These are phyloP conservation scores for Syngnathus typhle DNA, from an alignment of 2,113 vertebrate species.

Conservation along the genomic window DNA sequence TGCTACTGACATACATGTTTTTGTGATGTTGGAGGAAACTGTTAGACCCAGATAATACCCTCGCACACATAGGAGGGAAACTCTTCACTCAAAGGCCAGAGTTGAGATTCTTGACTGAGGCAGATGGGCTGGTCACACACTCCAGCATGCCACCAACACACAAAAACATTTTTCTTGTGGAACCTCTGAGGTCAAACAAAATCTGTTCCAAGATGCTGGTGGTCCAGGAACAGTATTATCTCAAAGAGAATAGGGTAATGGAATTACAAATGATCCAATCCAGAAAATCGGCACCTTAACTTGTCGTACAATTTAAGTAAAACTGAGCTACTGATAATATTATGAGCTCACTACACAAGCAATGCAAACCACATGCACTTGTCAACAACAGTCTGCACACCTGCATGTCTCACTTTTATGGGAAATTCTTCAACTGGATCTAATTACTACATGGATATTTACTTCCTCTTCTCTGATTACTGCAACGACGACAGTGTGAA, in stretches of 20 bases:
- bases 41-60: too few relatives aligned
- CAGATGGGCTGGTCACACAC: not conserved
- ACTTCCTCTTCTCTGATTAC: not conserved
- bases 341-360: not conserved
- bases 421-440: constrained; percentile 13
- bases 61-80: too few relatives aligned
- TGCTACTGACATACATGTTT: too few relatives aligned
- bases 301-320: not conserved
- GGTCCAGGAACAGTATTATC: too few relatives aligned
- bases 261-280: too few relatives aligned
- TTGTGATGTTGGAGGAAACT: too few relatives aligned
- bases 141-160: not conserved
- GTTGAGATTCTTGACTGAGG: not conserved
- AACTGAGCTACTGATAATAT: not conserved
- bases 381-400: constrained; percentile 7
- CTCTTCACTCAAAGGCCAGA: not conserved
- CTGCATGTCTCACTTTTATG: constrained; percentile 21
- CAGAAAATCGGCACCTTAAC: not conserved
- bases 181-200: not conserved
- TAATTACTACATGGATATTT: constrained; percentile 15
- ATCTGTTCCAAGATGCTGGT: not conserved
- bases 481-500: constrained; percentile 5
- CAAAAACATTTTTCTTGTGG: not conserved
- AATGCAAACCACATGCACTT: not conserved
- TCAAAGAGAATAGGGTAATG: too few relatives aligned